phyloP scores from a whole-genome alignment of 2,113 vertebrate species.

The Prinia subflava region DNA sequence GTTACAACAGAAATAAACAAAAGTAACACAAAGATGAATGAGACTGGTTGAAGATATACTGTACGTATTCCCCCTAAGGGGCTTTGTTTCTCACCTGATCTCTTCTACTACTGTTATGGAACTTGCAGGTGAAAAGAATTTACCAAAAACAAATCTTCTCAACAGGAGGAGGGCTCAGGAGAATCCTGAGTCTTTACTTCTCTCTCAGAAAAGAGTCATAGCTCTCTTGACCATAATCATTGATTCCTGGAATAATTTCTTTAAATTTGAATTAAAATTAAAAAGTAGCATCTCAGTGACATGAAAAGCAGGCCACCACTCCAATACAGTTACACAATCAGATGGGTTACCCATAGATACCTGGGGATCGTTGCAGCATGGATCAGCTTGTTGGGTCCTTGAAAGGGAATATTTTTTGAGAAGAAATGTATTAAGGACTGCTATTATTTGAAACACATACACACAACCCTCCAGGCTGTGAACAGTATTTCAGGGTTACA shows the following conservation, averaged over 20 bases:
- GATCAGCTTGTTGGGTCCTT: background rate
- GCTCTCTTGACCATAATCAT: background rate
- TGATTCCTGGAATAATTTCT: background rate
- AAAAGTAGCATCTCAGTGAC: background rate
- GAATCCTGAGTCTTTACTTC: background rate
- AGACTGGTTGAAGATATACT: background rate
- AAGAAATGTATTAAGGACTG: background rate
- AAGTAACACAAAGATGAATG: background rate
- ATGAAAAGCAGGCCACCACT: background rate
- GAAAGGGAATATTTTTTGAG: background rate
- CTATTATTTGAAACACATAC: background rate
- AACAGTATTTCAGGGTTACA: background rate
- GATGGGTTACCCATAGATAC: background rate
- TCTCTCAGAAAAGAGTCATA: background rate
- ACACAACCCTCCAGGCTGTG: background rate
- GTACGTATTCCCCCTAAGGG: background rate
- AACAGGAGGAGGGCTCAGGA: background rate
- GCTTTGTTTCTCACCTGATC: background rate
- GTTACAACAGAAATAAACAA: conserved; percentile 8
- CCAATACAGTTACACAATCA: background rate
- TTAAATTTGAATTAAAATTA: background rate
- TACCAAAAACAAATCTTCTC: background rate
- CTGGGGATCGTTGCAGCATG: background rate
- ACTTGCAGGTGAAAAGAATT: background rate
- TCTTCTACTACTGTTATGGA: background rate